Evolutionary conservation across 2,888 invertebrate genomes (phyloP).

Genomic region (Steinernema hermaphroditum): DNA sequence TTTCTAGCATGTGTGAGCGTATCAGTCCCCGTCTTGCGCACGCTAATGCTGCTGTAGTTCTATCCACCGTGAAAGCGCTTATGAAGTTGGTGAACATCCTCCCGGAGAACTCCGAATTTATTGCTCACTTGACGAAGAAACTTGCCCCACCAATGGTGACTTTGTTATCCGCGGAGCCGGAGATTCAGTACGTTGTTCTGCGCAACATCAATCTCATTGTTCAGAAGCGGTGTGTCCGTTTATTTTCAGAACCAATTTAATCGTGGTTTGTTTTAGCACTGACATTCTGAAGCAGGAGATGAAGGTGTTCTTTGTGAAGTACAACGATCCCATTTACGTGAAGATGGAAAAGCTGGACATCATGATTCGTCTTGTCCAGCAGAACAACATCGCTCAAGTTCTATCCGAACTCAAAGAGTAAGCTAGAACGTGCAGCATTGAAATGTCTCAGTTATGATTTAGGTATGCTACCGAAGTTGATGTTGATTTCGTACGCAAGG

Average conservation of each 20-base stretch:
- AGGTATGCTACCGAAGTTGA: constrained; percentile 95
- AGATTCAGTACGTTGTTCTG: constrained; percentile 97
- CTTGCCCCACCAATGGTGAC: constrained; percentile 98
- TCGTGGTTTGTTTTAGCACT: constrained; percentile 72
- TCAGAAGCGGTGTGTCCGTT: constrained; percentile 76
- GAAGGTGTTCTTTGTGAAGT: constrained; percentile 99
- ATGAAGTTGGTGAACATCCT: constrained; percentile 99
- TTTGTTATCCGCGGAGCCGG: constrained; percentile 92
- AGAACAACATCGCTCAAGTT: constrained; percentile 96
- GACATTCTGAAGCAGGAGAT: constrained; percentile 99
- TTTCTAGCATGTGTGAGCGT: constrained; percentile 83
- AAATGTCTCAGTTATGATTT: too few species aligned
- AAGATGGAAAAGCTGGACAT: constrained; percentile 97
- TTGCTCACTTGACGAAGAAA: constrained; percentile 89
- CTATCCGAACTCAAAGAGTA: constrained; percentile 92
- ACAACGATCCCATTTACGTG: constrained; percentile 99
- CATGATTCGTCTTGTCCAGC: constrained; percentile 96
- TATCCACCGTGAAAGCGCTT: constrained; percentile 94
- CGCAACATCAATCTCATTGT: constrained; percentile 98
- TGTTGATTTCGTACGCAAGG: constrained; percentile 98
- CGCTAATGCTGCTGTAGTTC: constrained; percentile 97
- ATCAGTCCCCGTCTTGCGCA: constrained; percentile 95
- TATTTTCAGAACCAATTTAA: background rate
- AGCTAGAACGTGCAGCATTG: constrained; percentile 30
- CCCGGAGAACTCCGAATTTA: constrained; percentile 88